Evolutionary conservation across 2,888 invertebrate species (phyloP), one percentile per base, ranked within the genome.

Genomic region (Chrysina gloriosa): DNA sequence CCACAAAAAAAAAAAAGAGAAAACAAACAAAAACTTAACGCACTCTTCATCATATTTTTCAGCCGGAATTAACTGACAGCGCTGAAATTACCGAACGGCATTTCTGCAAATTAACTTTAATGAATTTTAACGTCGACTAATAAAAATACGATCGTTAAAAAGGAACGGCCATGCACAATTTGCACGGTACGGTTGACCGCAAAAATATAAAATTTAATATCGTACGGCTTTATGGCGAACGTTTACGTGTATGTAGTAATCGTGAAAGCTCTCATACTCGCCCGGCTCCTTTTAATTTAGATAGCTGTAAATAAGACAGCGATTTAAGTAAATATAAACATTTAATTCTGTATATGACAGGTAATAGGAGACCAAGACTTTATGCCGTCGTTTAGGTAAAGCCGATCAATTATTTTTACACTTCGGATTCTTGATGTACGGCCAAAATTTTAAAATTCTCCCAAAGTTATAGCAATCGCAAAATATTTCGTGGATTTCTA

Each of bases 321-420:
- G 6, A 5, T 29, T 5, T 29, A 29, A 29, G 4, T 3, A 3
- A 7, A 7, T 29, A 5, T 29, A 29, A 29, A 5, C 29, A 7
- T 29, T 5, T 6, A 5, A 7, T 5, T 29, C 6, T 29, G 6
- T 29, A 7, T 42, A 42, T 42, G 16, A 42, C 42, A 14, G 7
- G 16, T 16, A 3, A 42, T 16, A 42, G 14, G 14, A 42, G 9
- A 14, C 42, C 14, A 42, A 11, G 14, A 19, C n/a, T 36, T 36
- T 42, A 42, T 42, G 3, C 42, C 14, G 42, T 14, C 42, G 6
- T 14, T 11, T 42, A 42, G n/a, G 27, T 50, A 11, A 56, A 39
- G 36, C 6, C 16, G 23, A 56, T 39, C 56, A 56, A 56, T 39
- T 56, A 56, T 56, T 56, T 56, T 39, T 56, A 56, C 29, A 39